These are phyloP conservation scores for Nothocercus nigrocapillus DNA, from an alignment of 2,113 vertebrate genomes.

Conservation along the genomic window DNA sequence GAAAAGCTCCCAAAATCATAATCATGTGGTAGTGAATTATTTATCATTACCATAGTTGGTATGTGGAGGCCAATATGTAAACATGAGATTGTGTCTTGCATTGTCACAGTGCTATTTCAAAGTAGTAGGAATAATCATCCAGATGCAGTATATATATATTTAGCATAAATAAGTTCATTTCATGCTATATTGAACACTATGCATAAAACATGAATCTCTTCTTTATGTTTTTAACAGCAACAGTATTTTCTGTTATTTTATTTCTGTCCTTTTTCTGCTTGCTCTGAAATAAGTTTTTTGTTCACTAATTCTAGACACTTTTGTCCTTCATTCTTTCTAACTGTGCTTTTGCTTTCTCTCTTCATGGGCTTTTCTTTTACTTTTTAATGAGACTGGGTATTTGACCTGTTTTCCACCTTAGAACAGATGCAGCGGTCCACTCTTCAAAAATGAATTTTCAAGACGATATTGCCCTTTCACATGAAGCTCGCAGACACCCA, in stretches of 20 bases:
- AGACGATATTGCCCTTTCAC: not conserved
- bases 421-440: not conserved
- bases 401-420: constrained; percentile 6
- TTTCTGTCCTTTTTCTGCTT: not conserved
- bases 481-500: not conserved
- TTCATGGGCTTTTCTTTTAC: not conserved
- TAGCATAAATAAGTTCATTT: not conserved
- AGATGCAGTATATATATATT: not conserved
- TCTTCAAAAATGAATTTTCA: not conserved
- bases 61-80: not conserved
- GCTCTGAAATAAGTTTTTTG: not conserved
- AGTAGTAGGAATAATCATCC: not conserved
- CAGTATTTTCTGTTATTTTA: not conserved
- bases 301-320: not conserved
- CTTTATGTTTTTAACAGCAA: not conserved
- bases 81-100: not conserved
- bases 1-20: not conserved
- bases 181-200: not conserved
- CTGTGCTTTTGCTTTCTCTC: not conserved
- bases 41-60: not conserved
- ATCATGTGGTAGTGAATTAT: not conserved
- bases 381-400: not conserved
- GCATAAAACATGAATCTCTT: not conserved
- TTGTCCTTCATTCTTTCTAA: not conserved
- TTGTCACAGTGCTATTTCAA: not conserved